Base-by-base conservation (phyloP, 2,113 vertebrate genomes). In the Tyrannus savana region DNA sequence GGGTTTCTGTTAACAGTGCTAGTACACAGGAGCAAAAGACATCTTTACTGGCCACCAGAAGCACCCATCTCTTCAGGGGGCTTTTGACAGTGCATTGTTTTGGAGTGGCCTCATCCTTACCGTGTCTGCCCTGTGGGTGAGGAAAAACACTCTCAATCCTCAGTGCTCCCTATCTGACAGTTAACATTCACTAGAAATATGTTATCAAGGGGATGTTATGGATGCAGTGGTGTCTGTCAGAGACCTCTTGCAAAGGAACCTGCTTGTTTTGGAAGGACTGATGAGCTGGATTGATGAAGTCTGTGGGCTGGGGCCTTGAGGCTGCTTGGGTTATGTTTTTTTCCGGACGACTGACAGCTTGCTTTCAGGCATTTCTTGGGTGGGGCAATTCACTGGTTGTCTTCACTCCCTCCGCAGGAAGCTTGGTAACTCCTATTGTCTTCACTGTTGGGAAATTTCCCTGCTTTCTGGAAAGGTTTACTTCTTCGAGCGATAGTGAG, bases 331-430 rank as follows among this genome's bases (percentile, higher is more conserved):
- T 28, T 42, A 2, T 27, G 24, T 4, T 59, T 89, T 88, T 73
- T 87, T 72, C 44, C 0, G 0, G 39, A 21, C 0, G 16, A 66
- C 19, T 0, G 0, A 50, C 59, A 75, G 69, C 53, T 82, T 53
- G 71, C 53, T 52, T 79, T 52, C 56, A 56, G 49, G 52, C 10
- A 0, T 64, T 47, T 17, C 46, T 7, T 3, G 5, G 39, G 55
- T 83, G 72, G 42, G 73, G 23, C 64, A 82, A 10, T 84, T 53
- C 46, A 18, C 41, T 3, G 4, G 3, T 30, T 92, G 79, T 83
- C 64, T 67, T 78, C 66, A 3, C 42, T 78, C 12, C 14, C 19
- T 78, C 41, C 2, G 3, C 0, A 0, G 59, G 67, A 85, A 80
- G 42, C 79, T 80, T 44, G 87, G 68, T 64, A 97, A 44, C 44